Base-by-base conservation (phyloP, 2,888 invertebrate genomes). In the Itoplectis maculator region DNA sequence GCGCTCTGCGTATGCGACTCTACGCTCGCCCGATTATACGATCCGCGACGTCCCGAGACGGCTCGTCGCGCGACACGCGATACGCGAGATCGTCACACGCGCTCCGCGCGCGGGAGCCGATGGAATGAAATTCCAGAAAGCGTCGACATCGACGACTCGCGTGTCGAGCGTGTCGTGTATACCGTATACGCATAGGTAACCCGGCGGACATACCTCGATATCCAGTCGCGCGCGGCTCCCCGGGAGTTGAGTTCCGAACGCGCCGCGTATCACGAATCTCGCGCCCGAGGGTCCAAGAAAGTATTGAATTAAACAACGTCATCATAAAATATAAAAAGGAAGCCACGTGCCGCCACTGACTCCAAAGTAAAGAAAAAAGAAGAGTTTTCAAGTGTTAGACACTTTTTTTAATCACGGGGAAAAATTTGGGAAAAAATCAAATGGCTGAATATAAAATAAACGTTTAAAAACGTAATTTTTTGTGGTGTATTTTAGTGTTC, bases 51-150 rank as follows among this genome's bases (percentile, higher is more conserved):
- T 47, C n/a, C 5, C 13, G 18, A 49, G 47, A 73, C 47, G 68
- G 49, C 69, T 76, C 61, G 68, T 61, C 68, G n/a, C n/a, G n/a
- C n/a, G 76, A 69, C 68, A 76, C 68, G 76, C 75, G 75, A 76
- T 35, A 76, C 42, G 51, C 37, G 37, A 66, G 75, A 75, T 56
- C 18, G 35, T 69, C 23, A n/a, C 45, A 35, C 68, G 61, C 49
- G 59, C 29, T 63, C 13, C 51, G n/a, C n/a, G n/a, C n/a, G n/a
- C n/a, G n/a, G n/a, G 40, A 56, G 51, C 15, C 18, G 23, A 45
- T 66, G 66, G 42, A 54, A 66, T 66, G 45, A 66, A 76, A 68
- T 76, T 68, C 56, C 75, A 76, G 18, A 74, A 74, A 74, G 18
- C 49, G 40, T 74, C 61, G 49, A n/a, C 49, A 65, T 54, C 65